Evolutionary conservation across 2,888 invertebrate genomes (phyloP), one percentile per base, ranked within the genome.

Genomic region (Pediacus dermestoides): DNA sequence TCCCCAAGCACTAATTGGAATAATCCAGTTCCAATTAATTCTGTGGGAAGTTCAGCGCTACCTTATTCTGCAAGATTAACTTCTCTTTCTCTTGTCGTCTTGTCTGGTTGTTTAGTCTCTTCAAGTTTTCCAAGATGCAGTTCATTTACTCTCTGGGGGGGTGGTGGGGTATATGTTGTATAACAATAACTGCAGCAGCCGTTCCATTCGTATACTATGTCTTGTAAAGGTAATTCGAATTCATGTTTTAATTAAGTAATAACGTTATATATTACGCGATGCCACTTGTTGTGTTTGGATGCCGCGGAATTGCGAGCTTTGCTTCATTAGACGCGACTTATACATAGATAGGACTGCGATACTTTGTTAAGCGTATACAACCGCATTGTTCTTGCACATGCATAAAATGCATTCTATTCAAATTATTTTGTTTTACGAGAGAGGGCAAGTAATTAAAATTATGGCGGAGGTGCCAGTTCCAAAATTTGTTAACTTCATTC

Each of bases 1-100:
- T 57, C 58, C 59, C 57, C 52, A 52, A 58, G 50, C 60, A 60
- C 63, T 66, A 67, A 67, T 66, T 66, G 65, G 63, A 64, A 65
- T 67, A 67, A 67, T 67, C 66, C 65, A 61, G 55, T 63, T 61
- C 60, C 63, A 63, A 66, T 65, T 67, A 66, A 66, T 65, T 67
- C 60, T 56, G 60, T 55, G 61, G 60, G 55, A 59, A 61, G 58
- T 61, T 58, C 63, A 56, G 55, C 60, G 58, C 60, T 60, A 63
- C 61, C 63, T 64, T n/a, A n/a, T n/a, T 61, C 61, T 60, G 60
- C 57, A 57, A 60, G 58, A 61, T 65, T 62, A 61, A 58, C 54
- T 52, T 50, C 41, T 42, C 32, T 43, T 45, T 49, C 46, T 30
- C 23, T 40, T 33, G 25, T 33, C 35, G 34, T 39, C 28, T n/a